Conservation (phyloP, 2,113 vertebrate genomes). For the Myxocyprinus asiaticus region DNA sequence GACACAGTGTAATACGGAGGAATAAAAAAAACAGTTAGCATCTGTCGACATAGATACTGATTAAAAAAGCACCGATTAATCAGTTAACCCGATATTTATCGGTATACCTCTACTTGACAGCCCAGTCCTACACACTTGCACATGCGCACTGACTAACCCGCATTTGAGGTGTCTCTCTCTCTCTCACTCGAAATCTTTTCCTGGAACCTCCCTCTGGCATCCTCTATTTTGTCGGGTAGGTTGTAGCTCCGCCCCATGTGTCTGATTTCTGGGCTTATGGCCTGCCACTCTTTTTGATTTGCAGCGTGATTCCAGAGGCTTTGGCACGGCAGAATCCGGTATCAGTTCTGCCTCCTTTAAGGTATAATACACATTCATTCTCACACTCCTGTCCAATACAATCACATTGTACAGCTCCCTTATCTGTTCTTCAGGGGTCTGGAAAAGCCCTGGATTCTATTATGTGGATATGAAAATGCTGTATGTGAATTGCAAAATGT, state of each 20-base stretch:
- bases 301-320: constrained; percentile 80
- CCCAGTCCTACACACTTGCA: neutral
- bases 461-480: neutral
- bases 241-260: constrained; percentile 37
- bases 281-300: constrained; percentile 69
- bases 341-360: constrained; percentile 85
- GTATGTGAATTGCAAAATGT: neutral
- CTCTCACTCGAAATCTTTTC: constrained; percentile 38
- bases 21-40: no score
- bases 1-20: no score
- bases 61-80: neutral
- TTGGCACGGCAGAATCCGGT: constrained; percentile 83
- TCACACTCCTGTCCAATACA: neutral
- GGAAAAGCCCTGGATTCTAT: constrained; percentile 20
- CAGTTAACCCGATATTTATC: neutral
- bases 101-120: neutral
- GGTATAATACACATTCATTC: constrained; percentile 71
- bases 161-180: constrained; percentile 44
- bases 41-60: no score
- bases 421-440: constrained; percentile 29
- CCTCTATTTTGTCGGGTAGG: constrained; percentile 37
- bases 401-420: constrained; percentile 10
- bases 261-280: constrained; percentile 52
- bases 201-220: constrained; percentile 36
- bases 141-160: constrained; percentile 41